phyloP scores from a whole-genome alignment of 2,113 vertebrate species.

The Hylia prasina region DNA sequence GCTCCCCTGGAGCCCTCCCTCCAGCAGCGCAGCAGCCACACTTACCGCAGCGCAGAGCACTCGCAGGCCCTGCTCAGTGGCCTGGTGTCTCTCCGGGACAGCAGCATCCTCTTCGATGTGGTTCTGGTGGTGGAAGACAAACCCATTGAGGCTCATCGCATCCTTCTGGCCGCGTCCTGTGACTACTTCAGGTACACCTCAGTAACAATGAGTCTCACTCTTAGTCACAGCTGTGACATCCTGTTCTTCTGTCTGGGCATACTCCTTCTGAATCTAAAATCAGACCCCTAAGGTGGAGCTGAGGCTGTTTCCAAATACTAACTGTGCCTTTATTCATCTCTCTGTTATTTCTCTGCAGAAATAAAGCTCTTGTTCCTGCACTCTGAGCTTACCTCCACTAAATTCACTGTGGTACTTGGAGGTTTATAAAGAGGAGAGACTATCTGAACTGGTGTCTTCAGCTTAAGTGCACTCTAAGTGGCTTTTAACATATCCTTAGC shows the following conservation, averaged over 20 bases:
- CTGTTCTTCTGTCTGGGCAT: background rate
- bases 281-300: background rate
- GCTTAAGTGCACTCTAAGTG: background rate
- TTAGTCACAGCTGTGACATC: background rate
- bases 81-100: slow-evolving; percentile 82
- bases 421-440: background rate
- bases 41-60: slow-evolving; percentile 82
- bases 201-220: background rate
- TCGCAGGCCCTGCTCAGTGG: slow-evolving; percentile 86
- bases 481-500: background rate
- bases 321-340: background rate
- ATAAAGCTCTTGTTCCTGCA: slow-evolving; percentile 4
- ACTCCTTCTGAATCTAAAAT: background rate
- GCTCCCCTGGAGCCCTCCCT: slow-evolving; percentile 44
- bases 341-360: background rate
- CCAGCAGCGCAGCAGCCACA: slow-evolving; percentile 74
- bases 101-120: slow-evolving; percentile 89
- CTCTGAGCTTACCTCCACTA: slow-evolving; percentile 13
- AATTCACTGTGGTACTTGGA: background rate
- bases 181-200: slow-evolving; percentile 90
- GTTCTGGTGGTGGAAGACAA: slow-evolving; percentile 88
- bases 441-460: background rate
- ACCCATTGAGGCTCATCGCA: slow-evolving; percentile 88
- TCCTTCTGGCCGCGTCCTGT: slow-evolving; percentile 92
- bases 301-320: background rate